A percentile compares a stretch with the other conserved stretches of the same genome.
Evolutionary conservation across 2,888 invertebrate species (phyloP).

Genomic region (Andrena flavipes): DNA sequence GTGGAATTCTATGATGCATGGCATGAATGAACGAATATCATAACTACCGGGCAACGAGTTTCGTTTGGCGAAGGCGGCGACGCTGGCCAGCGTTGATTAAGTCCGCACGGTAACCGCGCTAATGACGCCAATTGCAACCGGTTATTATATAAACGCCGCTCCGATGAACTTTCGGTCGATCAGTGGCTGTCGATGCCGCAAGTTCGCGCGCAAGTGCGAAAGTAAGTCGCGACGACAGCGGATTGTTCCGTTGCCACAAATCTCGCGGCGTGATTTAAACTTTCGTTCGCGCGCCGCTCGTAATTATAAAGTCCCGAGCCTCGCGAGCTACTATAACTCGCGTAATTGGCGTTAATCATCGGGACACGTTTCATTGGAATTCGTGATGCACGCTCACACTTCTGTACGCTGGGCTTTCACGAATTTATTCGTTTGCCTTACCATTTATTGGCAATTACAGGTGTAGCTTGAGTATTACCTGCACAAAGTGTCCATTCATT

Average conservation of each 20-base stretch:
- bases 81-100: slow-evolving; percentile 55
- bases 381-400: neutral
- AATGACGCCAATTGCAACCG: slow-evolving; percentile 51
- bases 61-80: slow-evolving; percentile 40
- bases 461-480: too few relatives aligned
- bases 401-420: neutral
- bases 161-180: slow-evolving; percentile 40
- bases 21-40: slow-evolving; percentile 35
- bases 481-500: too few relatives aligned
- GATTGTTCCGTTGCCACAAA: slow-evolving; percentile 1
- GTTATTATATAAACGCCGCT: slow-evolving; percentile 53
- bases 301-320: slow-evolving; percentile 43
- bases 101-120: slow-evolving; percentile 22
- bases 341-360: slow-evolving; percentile 40
- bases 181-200: slow-evolving; percentile 9
- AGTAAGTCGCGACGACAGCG: slow-evolving; percentile 27
- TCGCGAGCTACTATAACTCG: slow-evolving; percentile 26
- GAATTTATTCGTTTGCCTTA: slow-evolving; percentile 1
- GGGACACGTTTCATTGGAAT: slow-evolving; percentile 31
- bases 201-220: slow-evolving; percentile 18
- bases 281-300: slow-evolving; percentile 19
- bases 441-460: neutral
- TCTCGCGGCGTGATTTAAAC: slow-evolving; percentile 7
- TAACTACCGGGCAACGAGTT: slow-evolving; percentile 12
- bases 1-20: slow-evolving; percentile 3